These are phyloP conservation scores for Galeopsomyia nigrocyanea DNA, from an alignment of 2,888 invertebrate species.

Conservation along the genomic window DNA sequence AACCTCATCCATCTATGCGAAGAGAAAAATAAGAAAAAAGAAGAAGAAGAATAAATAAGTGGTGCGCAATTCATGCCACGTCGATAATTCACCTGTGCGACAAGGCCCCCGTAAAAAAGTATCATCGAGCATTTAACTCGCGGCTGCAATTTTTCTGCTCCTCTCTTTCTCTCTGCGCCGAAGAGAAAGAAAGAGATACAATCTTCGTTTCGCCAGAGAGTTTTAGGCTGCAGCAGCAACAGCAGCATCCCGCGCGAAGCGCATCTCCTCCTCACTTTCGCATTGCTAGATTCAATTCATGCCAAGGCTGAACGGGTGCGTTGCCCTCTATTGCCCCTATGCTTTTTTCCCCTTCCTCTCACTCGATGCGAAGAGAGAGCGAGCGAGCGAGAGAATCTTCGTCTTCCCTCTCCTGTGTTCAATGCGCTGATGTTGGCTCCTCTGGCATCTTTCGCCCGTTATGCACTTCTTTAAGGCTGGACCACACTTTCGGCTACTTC, in stretches of 20 bases:
- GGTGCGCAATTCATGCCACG: too few relatives aligned
- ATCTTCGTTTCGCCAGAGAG: slow-evolving; percentile 21
- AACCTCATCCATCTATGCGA: too few relatives aligned
- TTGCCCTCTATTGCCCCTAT: slow-evolving; percentile 69
- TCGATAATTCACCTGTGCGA: slow-evolving; percentile 28
- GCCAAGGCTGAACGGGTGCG: slow-evolving; percentile 69
- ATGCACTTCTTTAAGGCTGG: slow-evolving; percentile 33
- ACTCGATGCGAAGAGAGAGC: slow-evolving; percentile 32
- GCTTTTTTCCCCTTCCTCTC: slow-evolving; percentile 51
- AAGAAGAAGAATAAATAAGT: too few relatives aligned
- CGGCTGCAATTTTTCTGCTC: slow-evolving; percentile 38
- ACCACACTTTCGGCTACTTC: slow-evolving; percentile 14
- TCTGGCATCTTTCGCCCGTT: slow-evolving; percentile 35
- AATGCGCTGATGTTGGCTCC: slow-evolving; percentile 19
- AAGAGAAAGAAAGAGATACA: slow-evolving; percentile 21
- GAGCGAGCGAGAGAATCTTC: slow-evolving; percentile 23
- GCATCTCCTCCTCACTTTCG: slow-evolving; percentile 66
- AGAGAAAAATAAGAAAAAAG: too few relatives aligned
- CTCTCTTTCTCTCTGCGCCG: background rate
- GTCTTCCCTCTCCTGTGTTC: slow-evolving; percentile 50
- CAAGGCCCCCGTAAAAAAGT: too few relatives aligned
- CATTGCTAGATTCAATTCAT: slow-evolving; percentile 69
- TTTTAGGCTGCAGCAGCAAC: slow-evolving; percentile 39
- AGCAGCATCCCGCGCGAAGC: slow-evolving; percentile 45
- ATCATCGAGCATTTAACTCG: slow-evolving; percentile 23